Evolutionary conservation across 2,797 vertebrate species (phyloP).

Genomic region (Tamandua tetradactyla): DNA sequence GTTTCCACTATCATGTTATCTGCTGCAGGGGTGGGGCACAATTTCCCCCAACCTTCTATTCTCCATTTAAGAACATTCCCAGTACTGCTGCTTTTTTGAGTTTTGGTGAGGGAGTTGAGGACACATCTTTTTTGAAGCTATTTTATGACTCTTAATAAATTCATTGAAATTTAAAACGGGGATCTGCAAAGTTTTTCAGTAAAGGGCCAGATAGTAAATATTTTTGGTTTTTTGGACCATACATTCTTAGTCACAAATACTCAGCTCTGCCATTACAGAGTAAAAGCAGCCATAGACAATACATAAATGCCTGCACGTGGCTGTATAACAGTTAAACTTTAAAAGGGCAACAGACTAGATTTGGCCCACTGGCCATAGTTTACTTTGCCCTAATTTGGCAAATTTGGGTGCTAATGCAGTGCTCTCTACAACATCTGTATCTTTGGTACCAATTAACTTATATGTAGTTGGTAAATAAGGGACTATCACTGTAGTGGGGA

Average conservation of each 20-base stretch:
- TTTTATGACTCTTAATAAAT: slow-evolving; percentile 8
- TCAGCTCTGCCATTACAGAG: background rate
- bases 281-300: background rate
- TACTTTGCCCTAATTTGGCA: background rate
- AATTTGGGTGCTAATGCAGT: background rate
- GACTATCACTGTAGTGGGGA: slow-evolving; percentile 25
- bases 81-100: background rate
- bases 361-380: background rate
- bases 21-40: background rate
- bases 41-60: background rate
- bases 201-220: background rate
- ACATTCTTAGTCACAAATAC: background rate
- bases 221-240: background rate
- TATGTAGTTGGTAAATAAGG: background rate
- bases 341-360: background rate
- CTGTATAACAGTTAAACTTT: background rate
- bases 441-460: background rate
- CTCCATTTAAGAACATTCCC: background rate
- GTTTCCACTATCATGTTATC: background rate
- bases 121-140: slow-evolving; percentile 5
- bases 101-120: background rate
- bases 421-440: background rate
- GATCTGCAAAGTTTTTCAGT: background rate
- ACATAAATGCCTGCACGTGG: background rate
- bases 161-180: slow-evolving; percentile 3